Conservation (phyloP, 35 echinoderm and acorn worm genomes). For the Strongylocentrotus purpuratus region DNA sequence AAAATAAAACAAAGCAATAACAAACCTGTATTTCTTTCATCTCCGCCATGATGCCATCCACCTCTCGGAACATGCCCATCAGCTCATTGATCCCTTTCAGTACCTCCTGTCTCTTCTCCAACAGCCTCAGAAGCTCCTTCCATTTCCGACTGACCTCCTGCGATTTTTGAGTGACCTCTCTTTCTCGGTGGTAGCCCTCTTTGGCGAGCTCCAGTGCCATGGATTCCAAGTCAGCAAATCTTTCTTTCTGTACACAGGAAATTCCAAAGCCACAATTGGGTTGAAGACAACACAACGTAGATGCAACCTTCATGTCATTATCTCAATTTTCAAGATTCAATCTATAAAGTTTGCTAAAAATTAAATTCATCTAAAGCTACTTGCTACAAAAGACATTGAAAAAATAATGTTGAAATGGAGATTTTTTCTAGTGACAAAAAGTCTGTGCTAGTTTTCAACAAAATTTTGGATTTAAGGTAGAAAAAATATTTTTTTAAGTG, state of each 20-base stretch:
- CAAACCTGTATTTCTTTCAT: constrained; percentile 89
- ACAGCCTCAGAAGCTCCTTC: constrained; percentile 74
- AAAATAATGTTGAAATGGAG: too few species aligned
- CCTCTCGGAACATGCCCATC: constrained; percentile 91
- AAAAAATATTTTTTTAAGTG: too few species aligned
- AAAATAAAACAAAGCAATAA: not conserved
- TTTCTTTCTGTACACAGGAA: constrained; percentile 64
- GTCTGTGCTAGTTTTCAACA: too few species aligned
- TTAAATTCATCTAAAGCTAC: too few species aligned
- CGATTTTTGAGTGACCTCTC: constrained; percentile 49
- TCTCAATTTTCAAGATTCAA: too few species aligned
- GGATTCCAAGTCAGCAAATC: constrained; percentile 79
- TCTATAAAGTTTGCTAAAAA: too few species aligned
- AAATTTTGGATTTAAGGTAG: too few species aligned
- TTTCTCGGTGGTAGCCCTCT: constrained; percentile 69
- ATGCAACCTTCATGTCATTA: not conserved
- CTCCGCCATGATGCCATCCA: constrained; percentile 80
- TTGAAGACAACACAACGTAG: not conserved
- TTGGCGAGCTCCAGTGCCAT: constrained; percentile 81
- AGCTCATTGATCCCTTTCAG: constrained; percentile 84
- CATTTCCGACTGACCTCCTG: constrained; percentile 76
- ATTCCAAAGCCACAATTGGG: not conserved
- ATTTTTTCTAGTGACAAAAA: too few species aligned
- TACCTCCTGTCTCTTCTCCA: constrained; percentile 72
- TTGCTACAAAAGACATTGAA: too few species aligned